Base-by-base conservation (phyloP, 1,140 invertebrate genomes). In the Camponotus floridanus region DNA sequence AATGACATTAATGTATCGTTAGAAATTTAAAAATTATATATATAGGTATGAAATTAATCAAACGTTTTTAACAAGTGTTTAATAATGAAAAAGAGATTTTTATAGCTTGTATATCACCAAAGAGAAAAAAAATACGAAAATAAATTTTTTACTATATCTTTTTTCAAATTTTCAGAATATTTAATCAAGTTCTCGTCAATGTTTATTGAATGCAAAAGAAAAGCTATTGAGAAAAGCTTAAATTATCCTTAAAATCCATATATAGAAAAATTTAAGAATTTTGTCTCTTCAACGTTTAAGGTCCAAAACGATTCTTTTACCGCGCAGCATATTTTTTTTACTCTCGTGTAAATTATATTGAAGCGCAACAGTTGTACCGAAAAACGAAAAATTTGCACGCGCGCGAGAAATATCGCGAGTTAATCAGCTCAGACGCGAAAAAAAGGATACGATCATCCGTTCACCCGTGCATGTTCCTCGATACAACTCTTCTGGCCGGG, bases 381-480 rank as follows among this genome's bases (percentile, higher is more conserved):
- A 9, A 31, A 39, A 61, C 7, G 4, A 45, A 33, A 70, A 31
- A 59, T 42, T 21, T 13, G 57, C 39, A 42, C 36, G 21, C 21
- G 15, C 31, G 7, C 64, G 15, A 9, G 48, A 33, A 68, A 33
- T 48, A 80, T 45, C 42, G 21, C 15, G 21, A 61, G 68, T 61
- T 61, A 61, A 83, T 83, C 68, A 61, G 68, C 26, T 55, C 36
- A 39, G 68, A 73, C 55, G 55, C 9, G 33, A 62, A 73, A 76
- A 62, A 55, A 68, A 55, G 31, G 31, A 36, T 48, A 42, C 42
- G 48, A 39, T 76, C 62, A 36, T 59, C 31, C 68, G 21, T 81
- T 76, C 76, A 11, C 48, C 79, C 70, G 59, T 57, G 48, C 31
- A 48, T 68, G 57, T 83, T 85, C 59, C 45, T 61, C 87, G 33